Evolutionary conservation across 2,113 vertebrate genomes (phyloP).

Genomic region (Lucifuga dentata): DNA sequence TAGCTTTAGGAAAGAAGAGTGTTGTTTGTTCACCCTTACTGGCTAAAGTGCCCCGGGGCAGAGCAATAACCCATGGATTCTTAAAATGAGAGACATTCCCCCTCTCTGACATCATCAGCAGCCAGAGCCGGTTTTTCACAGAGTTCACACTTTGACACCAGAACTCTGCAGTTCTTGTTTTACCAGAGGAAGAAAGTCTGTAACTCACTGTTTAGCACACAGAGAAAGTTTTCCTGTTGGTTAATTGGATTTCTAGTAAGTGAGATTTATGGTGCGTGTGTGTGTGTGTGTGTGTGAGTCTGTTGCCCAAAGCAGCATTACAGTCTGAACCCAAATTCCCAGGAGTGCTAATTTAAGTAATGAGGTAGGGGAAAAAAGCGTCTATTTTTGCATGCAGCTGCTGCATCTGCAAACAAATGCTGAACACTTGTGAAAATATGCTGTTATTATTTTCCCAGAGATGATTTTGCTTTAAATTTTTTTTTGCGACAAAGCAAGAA

Average conservation of each 20-base stretch:
- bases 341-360: constrained; percentile 46
- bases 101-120: background rate
- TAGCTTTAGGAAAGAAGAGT: background rate
- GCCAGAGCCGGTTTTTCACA: constrained; percentile 3
- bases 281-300: background rate
- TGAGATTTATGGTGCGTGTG: background rate
- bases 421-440: constrained; percentile 11
- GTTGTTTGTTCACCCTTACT: background rate
- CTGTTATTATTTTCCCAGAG: background rate
- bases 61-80: constrained; percentile 54
- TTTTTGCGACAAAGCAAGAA: constrained; percentile 47
- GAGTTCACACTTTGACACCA: background rate
- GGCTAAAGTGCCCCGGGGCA: constrained; percentile 10
- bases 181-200: constrained; percentile 4
- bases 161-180: background rate
- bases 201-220: background rate
- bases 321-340: background rate
- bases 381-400: constrained; percentile 35
- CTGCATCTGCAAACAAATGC: constrained; percentile 48
- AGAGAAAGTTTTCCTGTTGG: background rate
- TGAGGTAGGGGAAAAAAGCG: constrained; percentile 6
- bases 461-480: background rate
- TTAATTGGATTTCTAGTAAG: constrained; percentile 1
- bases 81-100: constrained; percentile 56
- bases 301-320: background rate